phyloP scores from a whole-genome alignment of 2,113 vertebrate species.

The Nesospiza acunhae region DNA sequence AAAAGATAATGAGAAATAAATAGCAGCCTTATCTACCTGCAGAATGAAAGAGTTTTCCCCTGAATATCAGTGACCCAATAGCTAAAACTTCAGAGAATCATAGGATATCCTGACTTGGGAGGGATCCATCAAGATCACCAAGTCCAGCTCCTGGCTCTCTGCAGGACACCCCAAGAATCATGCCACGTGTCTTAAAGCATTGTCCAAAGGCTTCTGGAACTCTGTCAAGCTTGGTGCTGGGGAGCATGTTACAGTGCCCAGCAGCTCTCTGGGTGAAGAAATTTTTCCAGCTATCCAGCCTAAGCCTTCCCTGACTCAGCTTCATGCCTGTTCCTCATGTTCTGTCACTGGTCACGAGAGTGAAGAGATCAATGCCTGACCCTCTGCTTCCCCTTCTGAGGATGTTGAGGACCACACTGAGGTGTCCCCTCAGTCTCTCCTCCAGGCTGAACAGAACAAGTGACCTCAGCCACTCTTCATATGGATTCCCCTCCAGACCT shows the following conservation, averaged over 20 bases:
- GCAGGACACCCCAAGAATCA: neutral
- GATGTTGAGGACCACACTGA: neutral
- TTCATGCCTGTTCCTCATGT: accelerated
- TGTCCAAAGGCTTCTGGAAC: neutral
- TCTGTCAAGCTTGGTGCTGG: neutral
- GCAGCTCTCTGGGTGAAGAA: neutral
- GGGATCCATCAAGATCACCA: neutral
- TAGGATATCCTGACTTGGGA: neutral
- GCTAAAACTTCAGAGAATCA: neutral
- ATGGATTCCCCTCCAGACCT: accelerated
- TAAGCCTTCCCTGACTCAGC: neutral
- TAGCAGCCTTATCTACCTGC: neutral
- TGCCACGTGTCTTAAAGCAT: neutral
- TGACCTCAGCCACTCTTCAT: neutral
- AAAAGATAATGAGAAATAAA: neutral
- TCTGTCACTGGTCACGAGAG: accelerated
- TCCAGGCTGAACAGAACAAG: neutral
- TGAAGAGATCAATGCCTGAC: neutral
- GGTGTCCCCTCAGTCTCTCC: neutral
- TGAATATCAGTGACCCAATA: neutral
- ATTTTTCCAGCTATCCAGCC: neutral
- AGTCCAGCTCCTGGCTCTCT: neutral
- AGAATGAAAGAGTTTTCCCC: neutral
- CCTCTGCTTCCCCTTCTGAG: neutral
- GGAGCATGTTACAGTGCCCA: neutral